These are phyloP conservation scores for Cromileptes altivelis DNA, from an alignment of 2,113 vertebrate species.

Conservation along the genomic window DNA sequence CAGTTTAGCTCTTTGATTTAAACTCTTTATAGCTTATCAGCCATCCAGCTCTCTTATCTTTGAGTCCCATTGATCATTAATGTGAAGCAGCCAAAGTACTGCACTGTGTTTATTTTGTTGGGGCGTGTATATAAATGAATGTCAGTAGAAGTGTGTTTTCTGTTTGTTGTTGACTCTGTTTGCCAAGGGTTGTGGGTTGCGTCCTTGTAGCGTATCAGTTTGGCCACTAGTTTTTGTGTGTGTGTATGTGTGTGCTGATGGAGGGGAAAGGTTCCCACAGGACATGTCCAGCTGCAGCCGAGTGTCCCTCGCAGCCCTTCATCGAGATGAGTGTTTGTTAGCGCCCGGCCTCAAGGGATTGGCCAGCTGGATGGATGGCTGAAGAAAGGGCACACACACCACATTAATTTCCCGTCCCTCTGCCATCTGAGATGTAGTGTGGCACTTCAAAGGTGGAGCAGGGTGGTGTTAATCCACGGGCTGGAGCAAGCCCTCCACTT, in stretches of 20 bases:
- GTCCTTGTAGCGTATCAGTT: slow-evolving; percentile 8
- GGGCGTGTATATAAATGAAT: neutral
- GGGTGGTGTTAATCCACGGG: slow-evolving; percentile 73
- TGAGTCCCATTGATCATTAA: slow-evolving; percentile 70
- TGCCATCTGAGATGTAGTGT: slow-evolving; percentile 72
- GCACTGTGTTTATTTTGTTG: slow-evolving; percentile 8
- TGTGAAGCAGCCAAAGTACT: slow-evolving; percentile 48
- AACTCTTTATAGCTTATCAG: slow-evolving; percentile 44
- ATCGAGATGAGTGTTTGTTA: slow-evolving; percentile 49
- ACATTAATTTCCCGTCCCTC: slow-evolving; percentile 75
- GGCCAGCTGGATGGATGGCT: slow-evolving; percentile 26
- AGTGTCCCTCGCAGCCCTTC: slow-evolving; percentile 35
- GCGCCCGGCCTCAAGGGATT: slow-evolving; percentile 29
- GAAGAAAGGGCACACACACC: slow-evolving; percentile 56
- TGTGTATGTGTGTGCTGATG: neutral
- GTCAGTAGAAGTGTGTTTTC: neutral
- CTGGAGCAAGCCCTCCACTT: slow-evolving; percentile 46
- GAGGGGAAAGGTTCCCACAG: slow-evolving; percentile 28
- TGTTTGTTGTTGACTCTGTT: slow-evolving; percentile 1
- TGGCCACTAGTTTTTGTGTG: neutral
- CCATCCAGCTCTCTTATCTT: slow-evolving; percentile 52
- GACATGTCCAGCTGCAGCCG: slow-evolving; percentile 48
- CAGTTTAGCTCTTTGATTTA: slow-evolving; percentile 39
- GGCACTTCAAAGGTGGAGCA: slow-evolving; percentile 80
- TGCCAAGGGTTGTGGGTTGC: slow-evolving; percentile 21